Evolutionary conservation across 2,797 vertebrate genomes (phyloP).

Genomic region (Halcyon chelicuti): DNA sequence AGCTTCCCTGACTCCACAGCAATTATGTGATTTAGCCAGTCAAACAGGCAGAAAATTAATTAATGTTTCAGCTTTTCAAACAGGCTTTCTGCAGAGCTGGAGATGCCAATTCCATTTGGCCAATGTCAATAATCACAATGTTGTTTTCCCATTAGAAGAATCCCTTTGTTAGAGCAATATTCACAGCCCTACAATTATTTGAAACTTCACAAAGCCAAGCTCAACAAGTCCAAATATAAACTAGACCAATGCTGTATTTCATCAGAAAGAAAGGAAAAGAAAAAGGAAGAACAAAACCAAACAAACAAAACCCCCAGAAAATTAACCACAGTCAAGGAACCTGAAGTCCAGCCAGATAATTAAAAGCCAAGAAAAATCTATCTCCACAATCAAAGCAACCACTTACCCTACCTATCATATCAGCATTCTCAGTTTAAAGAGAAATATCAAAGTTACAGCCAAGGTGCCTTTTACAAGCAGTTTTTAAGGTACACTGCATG

Average conservation of each 20-base stretch:
- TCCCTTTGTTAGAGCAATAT: background rate
- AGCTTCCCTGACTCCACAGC: background rate
- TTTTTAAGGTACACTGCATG: background rate
- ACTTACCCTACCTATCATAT: background rate
- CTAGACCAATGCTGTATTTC: background rate
- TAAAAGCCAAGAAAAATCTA: background rate
- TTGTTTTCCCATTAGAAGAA: background rate
- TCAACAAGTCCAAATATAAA: background rate
- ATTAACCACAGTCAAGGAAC: background rate
- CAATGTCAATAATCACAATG: background rate
- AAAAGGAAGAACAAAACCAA: fast-evolving
- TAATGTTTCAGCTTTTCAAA: background rate
- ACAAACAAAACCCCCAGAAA: background rate
- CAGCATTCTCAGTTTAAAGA: background rate
- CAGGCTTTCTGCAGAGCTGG: background rate
- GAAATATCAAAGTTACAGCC: background rate
- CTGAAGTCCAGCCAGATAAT: background rate
- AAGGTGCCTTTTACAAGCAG: background rate
- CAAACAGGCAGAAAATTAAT: background rate
- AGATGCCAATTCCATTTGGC: background rate
- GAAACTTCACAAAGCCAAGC: background rate
- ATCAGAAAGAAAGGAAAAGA: background rate
- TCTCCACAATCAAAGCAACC: background rate
- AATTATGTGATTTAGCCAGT: background rate
- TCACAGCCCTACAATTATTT: background rate